Conservation (phyloP, 2,888 invertebrate genomes). For the Asteroscopus sphinx region DNA sequence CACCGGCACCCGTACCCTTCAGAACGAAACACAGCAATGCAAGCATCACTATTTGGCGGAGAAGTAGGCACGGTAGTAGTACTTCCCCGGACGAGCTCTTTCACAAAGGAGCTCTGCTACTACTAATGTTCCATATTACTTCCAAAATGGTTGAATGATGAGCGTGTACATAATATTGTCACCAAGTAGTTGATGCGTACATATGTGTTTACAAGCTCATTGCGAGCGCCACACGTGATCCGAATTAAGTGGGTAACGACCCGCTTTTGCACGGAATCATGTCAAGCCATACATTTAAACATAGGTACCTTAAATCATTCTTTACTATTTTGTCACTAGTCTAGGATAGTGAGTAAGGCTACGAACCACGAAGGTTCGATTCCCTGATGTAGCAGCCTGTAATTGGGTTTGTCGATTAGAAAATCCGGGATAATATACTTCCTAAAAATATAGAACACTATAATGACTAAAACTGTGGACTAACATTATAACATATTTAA, state of each 20-base stretch:
- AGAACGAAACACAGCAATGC: too few relatives aligned
- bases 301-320: slow-evolving; percentile 55
- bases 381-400: not conserved
- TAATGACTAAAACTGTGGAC: too few relatives aligned
- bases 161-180: slow-evolving; percentile 55
- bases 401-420: too few relatives aligned
- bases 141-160: slow-evolving; percentile 34
- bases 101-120: too few relatives aligned
- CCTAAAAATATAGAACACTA: too few relatives aligned
- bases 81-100: too few relatives aligned
- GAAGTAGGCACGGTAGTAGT: too few relatives aligned
- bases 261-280: slow-evolving; percentile 72
- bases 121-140: not conserved
- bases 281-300: slow-evolving; percentile 69
- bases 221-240: slow-evolving; percentile 71
- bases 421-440: too few relatives aligned
- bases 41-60: too few relatives aligned
- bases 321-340: slow-evolving; percentile 22
- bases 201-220: slow-evolving; percentile 74
- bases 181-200: slow-evolving; percentile 57
- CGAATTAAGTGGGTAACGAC: slow-evolving; percentile 71
- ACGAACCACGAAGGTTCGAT: not conserved
- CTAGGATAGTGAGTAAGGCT: not conserved
- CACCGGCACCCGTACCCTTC: too few relatives aligned
- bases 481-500: too few relatives aligned